Percentiles rank a stretch among this genome's conserved stretches.
Evolutionary conservation across 2,113 vertebrate genomes (phyloP).

Genomic region (Numida meleagris): DNA sequence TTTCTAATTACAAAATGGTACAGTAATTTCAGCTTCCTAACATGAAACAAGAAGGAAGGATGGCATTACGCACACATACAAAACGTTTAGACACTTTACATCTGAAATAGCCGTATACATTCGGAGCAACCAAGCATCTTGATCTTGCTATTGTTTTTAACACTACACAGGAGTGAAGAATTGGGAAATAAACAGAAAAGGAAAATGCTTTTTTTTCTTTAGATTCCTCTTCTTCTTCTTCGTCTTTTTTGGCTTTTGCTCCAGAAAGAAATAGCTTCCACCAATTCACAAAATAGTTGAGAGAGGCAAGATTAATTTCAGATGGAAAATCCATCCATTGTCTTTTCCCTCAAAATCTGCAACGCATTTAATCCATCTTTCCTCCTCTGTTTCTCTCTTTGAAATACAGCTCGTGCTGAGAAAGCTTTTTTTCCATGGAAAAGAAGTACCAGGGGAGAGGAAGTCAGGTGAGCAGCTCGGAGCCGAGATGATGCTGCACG

Average conservation of each 20-base stretch:
- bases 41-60: slow-evolving; percentile 58
- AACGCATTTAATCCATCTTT: not conserved
- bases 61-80: slow-evolving; percentile 57
- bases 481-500: not conserved
- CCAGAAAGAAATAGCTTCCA: not conserved
- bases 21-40: slow-evolving; percentile 60
- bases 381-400: not conserved
- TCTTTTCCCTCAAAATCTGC: not conserved
- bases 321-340: not conserved
- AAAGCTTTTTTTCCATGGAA: not conserved
- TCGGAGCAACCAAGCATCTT: slow-evolving; percentile 65
- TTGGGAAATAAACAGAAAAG: not conserved
- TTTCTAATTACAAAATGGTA: slow-evolving; percentile 78
- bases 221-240: not conserved
- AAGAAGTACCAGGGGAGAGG: not conserved
- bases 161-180: slow-evolving; percentile 18
- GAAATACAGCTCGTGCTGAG: not conserved
- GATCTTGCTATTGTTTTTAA: slow-evolving; percentile 36
- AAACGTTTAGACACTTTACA: slow-evolving; percentile 62
- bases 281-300: not conserved
- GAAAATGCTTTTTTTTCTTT: not conserved
- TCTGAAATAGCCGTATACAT: slow-evolving; percentile 67
- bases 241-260: not conserved
- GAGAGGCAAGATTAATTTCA: not conserved
- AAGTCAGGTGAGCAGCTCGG: not conserved